Conservation (phyloP, 2,888 invertebrate species). For the Teleiodes luculella region DNA sequence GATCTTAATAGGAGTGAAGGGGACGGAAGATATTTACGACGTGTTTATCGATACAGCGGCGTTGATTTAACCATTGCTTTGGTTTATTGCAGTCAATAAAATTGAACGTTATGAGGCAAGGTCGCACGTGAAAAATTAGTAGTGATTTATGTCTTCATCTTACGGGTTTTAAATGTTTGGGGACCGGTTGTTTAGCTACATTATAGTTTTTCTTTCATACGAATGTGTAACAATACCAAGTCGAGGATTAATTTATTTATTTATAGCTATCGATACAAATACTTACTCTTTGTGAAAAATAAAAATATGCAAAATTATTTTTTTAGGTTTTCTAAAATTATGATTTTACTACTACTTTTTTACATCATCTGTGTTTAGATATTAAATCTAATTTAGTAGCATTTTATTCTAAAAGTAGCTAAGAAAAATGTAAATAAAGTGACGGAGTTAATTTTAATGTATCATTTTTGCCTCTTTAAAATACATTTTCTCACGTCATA, state of each 20-base stretch:
- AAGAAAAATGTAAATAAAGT: not conserved
- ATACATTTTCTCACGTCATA: too few relatives aligned
- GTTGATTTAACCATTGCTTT: constrained; percentile 78
- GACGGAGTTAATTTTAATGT: too few relatives aligned
- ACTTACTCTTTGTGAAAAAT: too few relatives aligned
- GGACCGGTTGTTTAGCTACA: constrained; percentile 24
- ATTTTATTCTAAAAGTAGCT: not conserved
- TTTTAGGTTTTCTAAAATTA: not conserved
- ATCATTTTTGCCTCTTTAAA: too few relatives aligned
- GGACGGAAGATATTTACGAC: constrained; percentile 63
- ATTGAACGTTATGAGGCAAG: constrained; percentile 78
- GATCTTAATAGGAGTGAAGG: constrained; percentile 34
- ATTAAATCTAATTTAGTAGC: too few relatives aligned
- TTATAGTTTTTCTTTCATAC: constrained; percentile 22
- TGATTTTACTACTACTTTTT: too few relatives aligned
- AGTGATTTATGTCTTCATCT: constrained; percentile 72
- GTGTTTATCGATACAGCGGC: constrained; percentile 74
- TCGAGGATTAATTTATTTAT: constrained; percentile 11
- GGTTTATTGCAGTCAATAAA: constrained; percentile 78
- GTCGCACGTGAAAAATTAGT: constrained; percentile 69
- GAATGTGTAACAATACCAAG: constrained; percentile 9
- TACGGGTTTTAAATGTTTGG: constrained; percentile 39
- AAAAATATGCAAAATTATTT: constrained; percentile 2
- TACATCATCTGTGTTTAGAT: too few relatives aligned
- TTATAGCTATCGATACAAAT: constrained; percentile 2